Evolutionary conservation across 2,888 invertebrate species (phyloP).

Genomic region (Euspilapteryx auroguttella): DNA sequence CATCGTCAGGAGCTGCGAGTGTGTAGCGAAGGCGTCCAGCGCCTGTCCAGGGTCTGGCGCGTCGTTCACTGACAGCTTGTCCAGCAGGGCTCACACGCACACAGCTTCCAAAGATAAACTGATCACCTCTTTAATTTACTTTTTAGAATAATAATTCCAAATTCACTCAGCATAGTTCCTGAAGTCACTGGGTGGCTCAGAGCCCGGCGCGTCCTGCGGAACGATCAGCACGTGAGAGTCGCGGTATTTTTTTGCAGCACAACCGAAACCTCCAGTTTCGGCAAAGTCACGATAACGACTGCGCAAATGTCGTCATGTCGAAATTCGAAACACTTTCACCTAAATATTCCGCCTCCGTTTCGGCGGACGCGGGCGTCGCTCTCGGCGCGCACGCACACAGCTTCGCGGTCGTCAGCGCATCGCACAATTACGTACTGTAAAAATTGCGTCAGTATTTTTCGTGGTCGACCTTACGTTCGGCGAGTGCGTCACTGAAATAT

Average conservation of each 20-base stretch:
- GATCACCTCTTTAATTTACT: slow-evolving; percentile 52
- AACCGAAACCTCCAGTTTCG: slow-evolving; percentile 54
- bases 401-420: slow-evolving; percentile 33
- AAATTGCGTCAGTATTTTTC: slow-evolving; percentile 62
- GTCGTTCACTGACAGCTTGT: slow-evolving; percentile 47
- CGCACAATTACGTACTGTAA: slow-evolving; percentile 58
- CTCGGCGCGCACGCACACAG: slow-evolving; percentile 57
- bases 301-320: slow-evolving; percentile 61
- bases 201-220: slow-evolving; percentile 40
- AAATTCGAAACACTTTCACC: slow-evolving; percentile 63
- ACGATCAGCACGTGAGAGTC: slow-evolving; percentile 24
- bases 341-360: slow-evolving; percentile 61
- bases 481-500: slow-evolving; percentile 46
- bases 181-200: slow-evolving; percentile 30
- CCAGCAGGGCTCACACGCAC: slow-evolving; percentile 34
- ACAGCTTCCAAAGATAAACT: slow-evolving; percentile 29
- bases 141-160: slow-evolving; percentile 34
- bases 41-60: slow-evolving; percentile 47
- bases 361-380: slow-evolving; percentile 60
- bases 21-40: slow-evolving; percentile 41
- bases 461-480: slow-evolving; percentile 48
- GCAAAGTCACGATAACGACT: slow-evolving; percentile 62
- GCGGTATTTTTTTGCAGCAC: slow-evolving; percentile 26
- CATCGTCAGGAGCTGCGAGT: slow-evolving; percentile 49
- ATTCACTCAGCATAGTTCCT: slow-evolving; percentile 49